A percentile compares a stretch with the other conserved stretches of the same genome.
phyloP scores from a whole-genome alignment of 2,113 vertebrate species.

The Rutilus rutilus region DNA sequence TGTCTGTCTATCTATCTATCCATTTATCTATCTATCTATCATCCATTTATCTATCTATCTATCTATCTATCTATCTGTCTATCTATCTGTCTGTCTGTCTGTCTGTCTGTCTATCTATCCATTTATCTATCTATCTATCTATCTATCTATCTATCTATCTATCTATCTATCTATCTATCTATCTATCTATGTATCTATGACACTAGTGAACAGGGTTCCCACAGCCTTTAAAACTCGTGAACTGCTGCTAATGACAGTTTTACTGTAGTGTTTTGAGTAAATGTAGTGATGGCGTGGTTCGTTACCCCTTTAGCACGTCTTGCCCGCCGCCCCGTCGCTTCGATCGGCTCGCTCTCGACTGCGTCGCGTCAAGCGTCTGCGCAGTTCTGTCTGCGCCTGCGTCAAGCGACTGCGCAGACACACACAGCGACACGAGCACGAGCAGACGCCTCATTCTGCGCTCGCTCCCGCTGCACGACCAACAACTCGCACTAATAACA shows the following conservation, averaged over 20 bases:
- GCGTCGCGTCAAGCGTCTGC: conserved; percentile 74
- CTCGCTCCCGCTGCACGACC: conserved; percentile 59
- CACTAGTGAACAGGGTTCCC: neutral
- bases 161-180: too few species aligned
- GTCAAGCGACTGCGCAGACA: conserved; percentile 60
- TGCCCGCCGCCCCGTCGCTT: conserved; percentile 87
- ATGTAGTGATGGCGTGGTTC: neutral
- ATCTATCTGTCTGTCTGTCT: too few species aligned
- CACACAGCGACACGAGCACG: conserved; percentile 78
- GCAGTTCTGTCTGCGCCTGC: conserved; percentile 59
- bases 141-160: too few species aligned
- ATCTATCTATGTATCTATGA: neutral
- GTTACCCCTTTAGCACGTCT: conserved; percentile 93
- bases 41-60: too few species aligned
- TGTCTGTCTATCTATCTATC: too few species aligned
- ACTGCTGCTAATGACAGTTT: neutral
- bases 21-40: too few species aligned
- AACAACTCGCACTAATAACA: neutral
- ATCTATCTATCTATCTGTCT: too few species aligned
- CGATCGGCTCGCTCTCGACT: conserved; percentile 82
- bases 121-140: too few species aligned
- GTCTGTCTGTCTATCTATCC: accelerated
- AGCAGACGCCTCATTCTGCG: conserved; percentile 80
- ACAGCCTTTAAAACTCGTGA: neutral
- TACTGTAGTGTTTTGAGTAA: neutral